Conservation (phyloP, 2,797 vertebrate genomes). For the Cryptoblepharus egeriae region DNA sequence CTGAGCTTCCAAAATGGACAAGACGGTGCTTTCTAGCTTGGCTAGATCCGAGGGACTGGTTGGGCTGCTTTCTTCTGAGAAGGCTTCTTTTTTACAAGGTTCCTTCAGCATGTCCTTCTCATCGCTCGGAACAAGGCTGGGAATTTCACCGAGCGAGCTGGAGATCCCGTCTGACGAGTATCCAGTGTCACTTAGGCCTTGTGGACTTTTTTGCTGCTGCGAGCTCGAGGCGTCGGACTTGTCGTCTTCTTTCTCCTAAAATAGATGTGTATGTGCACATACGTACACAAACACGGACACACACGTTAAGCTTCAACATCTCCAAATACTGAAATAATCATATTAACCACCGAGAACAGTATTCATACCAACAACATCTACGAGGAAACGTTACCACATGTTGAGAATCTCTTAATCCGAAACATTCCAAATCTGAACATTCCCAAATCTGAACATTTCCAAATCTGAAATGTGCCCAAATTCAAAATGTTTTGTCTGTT, state of each 20-base stretch:
- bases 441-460: no score
- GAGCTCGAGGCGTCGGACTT: conserved; percentile 82
- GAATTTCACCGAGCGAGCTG: conserved; percentile 85
- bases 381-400: conserved; percentile 12
- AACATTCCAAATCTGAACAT: no score
- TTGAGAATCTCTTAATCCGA: background rate
- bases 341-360: conserved; percentile 11
- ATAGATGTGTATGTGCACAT: conserved; percentile 64
- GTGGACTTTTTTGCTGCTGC: conserved; percentile 84
- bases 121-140: conserved; percentile 81
- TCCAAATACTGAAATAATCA: conserved; percentile 41
- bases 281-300: conserved; percentile 49
- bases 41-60: conserved; percentile 90
- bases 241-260: conserved; percentile 85
- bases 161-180: conserved; percentile 88
- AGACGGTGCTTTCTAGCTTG: conserved; percentile 90
- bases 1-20: conserved; percentile 89
- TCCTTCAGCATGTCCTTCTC: conserved; percentile 82
- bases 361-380: conserved; percentile 27
- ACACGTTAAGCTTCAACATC: conserved; percentile 51
- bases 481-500: background rate
- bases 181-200: conserved; percentile 85
- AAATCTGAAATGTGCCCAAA: no score
- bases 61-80: conserved; percentile 83
- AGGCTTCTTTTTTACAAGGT: conserved; percentile 77